phyloP scores from a whole-genome alignment of 2,888 invertebrate species.

The Serripes groenlandicus region DNA sequence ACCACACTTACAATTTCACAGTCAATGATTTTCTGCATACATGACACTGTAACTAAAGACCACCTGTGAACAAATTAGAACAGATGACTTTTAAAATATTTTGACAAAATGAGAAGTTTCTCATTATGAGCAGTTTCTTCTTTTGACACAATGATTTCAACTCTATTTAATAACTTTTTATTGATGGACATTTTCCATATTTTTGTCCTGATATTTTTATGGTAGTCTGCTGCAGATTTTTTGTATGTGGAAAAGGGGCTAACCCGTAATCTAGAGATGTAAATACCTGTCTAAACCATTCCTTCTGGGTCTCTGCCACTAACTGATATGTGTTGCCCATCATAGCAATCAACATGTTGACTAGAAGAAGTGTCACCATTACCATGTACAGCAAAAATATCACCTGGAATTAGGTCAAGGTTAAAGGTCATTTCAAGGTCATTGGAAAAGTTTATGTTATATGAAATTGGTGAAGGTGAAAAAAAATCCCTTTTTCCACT shows the following conservation, averaged over 20 bases:
- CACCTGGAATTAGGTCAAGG: conserved; percentile 77
- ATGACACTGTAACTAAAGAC: too few species aligned
- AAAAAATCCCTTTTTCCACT: too few species aligned
- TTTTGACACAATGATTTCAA: background rate
- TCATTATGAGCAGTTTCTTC: background rate
- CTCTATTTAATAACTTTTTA: too few species aligned
- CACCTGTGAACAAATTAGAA: too few species aligned
- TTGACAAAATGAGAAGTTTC: background rate
- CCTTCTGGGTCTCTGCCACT: conserved; percentile 96
- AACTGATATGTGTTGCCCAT: conserved; percentile 99
- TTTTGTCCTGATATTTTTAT: too few species aligned
- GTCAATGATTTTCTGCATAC: too few species aligned
- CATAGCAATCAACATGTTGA: conserved; percentile 99
- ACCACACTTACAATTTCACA: too few species aligned
- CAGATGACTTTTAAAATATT: background rate
- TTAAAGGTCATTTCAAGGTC: background rate
- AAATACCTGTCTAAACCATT: conserved; percentile 96
- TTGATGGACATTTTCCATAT: too few species aligned
- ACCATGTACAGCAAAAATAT: conserved; percentile 99
- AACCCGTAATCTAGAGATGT: too few species aligned
- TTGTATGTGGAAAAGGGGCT: too few species aligned
- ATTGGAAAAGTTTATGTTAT: background rate
- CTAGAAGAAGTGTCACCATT: conserved; percentile 96
- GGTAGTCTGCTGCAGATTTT: too few species aligned
- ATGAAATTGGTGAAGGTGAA: background rate